Conservation (phyloP, 2,113 vertebrate species). For the Petaurus breviceps region DNA sequence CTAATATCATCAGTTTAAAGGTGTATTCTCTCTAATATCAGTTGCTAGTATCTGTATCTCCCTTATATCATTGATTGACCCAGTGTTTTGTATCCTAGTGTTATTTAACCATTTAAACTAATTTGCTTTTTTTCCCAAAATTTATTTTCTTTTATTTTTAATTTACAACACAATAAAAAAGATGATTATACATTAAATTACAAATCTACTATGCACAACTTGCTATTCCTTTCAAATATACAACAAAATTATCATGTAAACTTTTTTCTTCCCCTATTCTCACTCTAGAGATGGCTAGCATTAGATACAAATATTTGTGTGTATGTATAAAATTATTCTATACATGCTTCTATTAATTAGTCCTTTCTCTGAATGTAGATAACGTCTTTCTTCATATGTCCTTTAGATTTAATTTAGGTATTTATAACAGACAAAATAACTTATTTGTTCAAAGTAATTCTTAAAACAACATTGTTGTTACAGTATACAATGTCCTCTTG, state of each 20-base stretch:
- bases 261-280: not conserved
- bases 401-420: not conserved
- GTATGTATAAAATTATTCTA: not conserved
- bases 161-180: not conserved
- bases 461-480: not conserved
- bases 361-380: not conserved
- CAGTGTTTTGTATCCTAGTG: not conserved
- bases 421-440: not conserved
- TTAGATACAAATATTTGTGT: not conserved
- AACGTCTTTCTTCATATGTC: not conserved
- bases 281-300: not conserved
- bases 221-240: not conserved
- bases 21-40: not conserved
- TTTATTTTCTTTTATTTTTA: not conserved
- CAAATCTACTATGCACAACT: not conserved
- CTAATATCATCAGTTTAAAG: not conserved
- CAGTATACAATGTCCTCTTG: too few relatives aligned
- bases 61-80: not conserved
- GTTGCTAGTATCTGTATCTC: not conserved
- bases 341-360: not conserved
- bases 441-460: not conserved
- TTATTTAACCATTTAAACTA: not conserved
- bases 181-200: not conserved
- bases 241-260: not conserved
- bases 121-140: not conserved